Conservation (phyloP, 2,888 invertebrate species). For the Lomographa bimaculata region DNA sequence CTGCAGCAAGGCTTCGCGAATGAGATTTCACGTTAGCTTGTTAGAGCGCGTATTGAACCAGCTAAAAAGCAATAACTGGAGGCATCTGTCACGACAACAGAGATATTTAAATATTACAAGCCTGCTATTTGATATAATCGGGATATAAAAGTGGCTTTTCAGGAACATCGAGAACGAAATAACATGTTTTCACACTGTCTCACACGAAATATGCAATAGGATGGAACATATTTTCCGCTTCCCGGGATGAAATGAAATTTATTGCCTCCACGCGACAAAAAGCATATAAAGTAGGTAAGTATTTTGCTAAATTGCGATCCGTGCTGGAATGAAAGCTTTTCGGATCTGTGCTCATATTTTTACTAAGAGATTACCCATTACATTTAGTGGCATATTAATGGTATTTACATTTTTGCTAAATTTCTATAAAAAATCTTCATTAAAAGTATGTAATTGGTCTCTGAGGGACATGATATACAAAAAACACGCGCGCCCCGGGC, state of each 20-base stretch:
- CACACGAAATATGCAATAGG: slow-evolving; percentile 25
- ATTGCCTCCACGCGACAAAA: slow-evolving; percentile 33
- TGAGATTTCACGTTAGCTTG: slow-evolving; percentile 56
- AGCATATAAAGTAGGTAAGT: slow-evolving; percentile 32
- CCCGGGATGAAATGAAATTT: slow-evolving; percentile 32
- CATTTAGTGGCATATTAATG: too few species aligned
- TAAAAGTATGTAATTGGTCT: too few species aligned
- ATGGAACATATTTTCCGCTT: slow-evolving; percentile 27
- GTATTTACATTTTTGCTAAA: too few species aligned
- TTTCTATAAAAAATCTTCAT: too few species aligned
- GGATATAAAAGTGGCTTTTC: slow-evolving; percentile 24
- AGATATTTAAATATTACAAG: slow-evolving; percentile 59
- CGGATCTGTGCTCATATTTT: slow-evolving; percentile 2
- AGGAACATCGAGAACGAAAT: slow-evolving; percentile 14
- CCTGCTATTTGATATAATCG: slow-evolving; percentile 32
- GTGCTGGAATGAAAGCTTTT: slow-evolving; percentile 21
- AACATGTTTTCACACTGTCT: slow-evolving; percentile 23
- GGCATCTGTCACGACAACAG: slow-evolving; percentile 43
- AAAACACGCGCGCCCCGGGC: too few species aligned
- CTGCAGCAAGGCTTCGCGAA: slow-evolving; percentile 50
- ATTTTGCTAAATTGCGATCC: slow-evolving; percentile 34
- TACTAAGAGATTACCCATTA: background rate
- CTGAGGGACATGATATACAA: too few species aligned
- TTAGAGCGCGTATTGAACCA: slow-evolving; percentile 39
- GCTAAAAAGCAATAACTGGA: slow-evolving; percentile 47